A percentile compares a stretch with the other conserved stretches of the same genome.
Evolutionary conservation across 1,140 invertebrate species (phyloP).

Genomic region (Penaeus indicus): DNA sequence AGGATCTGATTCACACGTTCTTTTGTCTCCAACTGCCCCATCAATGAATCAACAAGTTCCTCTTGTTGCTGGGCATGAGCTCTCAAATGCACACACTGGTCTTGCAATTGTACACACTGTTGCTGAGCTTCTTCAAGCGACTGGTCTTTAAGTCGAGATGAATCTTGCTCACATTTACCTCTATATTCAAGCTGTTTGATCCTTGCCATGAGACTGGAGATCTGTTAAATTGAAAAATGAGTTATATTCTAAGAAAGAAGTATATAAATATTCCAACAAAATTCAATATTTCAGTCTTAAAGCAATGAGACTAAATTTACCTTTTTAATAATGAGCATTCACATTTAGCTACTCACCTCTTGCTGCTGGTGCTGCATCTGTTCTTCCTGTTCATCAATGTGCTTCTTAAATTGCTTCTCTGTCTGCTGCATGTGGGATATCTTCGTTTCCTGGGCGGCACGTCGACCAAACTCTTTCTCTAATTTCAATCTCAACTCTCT

Average conservation of each 20-base stretch:
- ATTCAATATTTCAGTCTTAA: not conserved
- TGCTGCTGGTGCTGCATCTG: slow-evolving; percentile 40
- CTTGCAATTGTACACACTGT: slow-evolving; percentile 34
- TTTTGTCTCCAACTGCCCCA: slow-evolving; percentile 49
- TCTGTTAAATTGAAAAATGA: not conserved
- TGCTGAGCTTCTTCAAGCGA: slow-evolving; percentile 41
- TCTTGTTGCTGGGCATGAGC: slow-evolving; percentile 43
- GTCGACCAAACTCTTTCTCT: slow-evolving; percentile 54
- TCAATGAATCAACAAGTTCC: slow-evolving; percentile 46
- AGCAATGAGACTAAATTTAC: not conserved
- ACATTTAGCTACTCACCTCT: slow-evolving; percentile 9
- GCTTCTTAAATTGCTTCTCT: slow-evolving; percentile 19
- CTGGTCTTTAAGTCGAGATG: slow-evolving; percentile 25
- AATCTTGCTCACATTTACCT: slow-evolving; percentile 41
- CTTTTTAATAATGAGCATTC: too few relatives aligned
- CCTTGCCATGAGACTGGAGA: slow-evolving; percentile 26
- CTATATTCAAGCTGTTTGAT: slow-evolving; percentile 49
- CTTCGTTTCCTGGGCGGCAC: slow-evolving; percentile 17
- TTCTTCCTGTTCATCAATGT: slow-evolving; percentile 17
- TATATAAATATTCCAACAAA: not conserved
- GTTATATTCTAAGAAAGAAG: not conserved
- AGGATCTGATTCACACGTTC: slow-evolving; percentile 39
- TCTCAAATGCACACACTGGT: slow-evolving; percentile 33
- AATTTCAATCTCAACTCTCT: slow-evolving; percentile 44
- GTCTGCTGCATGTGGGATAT: slow-evolving; percentile 26